A percentile compares a stretch with the other conserved stretches of the same genome.
Conservation (phyloP, 2,888 invertebrate genomes). For the Leucoptera coffeella region DNA sequence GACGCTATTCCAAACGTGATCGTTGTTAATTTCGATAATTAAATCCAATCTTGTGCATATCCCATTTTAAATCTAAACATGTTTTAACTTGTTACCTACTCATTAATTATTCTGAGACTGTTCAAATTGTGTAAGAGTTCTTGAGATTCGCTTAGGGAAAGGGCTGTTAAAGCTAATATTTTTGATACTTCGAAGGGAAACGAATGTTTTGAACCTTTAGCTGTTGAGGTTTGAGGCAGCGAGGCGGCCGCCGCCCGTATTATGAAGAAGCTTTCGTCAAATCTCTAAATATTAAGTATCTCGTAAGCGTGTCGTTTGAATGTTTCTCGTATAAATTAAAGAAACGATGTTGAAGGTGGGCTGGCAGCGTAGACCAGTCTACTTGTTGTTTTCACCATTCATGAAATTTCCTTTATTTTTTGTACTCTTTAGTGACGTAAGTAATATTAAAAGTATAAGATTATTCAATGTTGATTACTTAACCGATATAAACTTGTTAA, state of each 20-base stretch:
- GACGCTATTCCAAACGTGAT: too few species aligned
- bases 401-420: constrained; percentile 54
- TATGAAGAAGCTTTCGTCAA: neutral
- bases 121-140: constrained; percentile 44
- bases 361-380: too few species aligned
- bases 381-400: constrained; percentile 54
- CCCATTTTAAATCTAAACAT: constrained; percentile 23
- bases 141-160: constrained; percentile 50
- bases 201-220: constrained; percentile 26
- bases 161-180: constrained; percentile 51
- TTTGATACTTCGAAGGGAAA: constrained; percentile 50
- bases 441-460: constrained; percentile 46
- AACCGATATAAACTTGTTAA: constrained; percentile 44
- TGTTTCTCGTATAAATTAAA: constrained; percentile 47
- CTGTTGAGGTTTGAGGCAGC: neutral
- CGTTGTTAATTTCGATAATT: constrained; percentile 32
- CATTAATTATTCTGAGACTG: constrained; percentile 52
- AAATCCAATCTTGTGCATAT: constrained; percentile 49
- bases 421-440: constrained; percentile 53
- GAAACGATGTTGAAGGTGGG: constrained; percentile 42
- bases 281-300: neutral
- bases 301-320: constrained; percentile 16
- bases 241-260: neutral
- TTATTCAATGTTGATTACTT: constrained; percentile 53
- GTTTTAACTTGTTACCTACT: constrained; percentile 47